Base-by-base conservation (phyloP, 2,113 vertebrate species). In the Hippocampus abdominalis region DNA sequence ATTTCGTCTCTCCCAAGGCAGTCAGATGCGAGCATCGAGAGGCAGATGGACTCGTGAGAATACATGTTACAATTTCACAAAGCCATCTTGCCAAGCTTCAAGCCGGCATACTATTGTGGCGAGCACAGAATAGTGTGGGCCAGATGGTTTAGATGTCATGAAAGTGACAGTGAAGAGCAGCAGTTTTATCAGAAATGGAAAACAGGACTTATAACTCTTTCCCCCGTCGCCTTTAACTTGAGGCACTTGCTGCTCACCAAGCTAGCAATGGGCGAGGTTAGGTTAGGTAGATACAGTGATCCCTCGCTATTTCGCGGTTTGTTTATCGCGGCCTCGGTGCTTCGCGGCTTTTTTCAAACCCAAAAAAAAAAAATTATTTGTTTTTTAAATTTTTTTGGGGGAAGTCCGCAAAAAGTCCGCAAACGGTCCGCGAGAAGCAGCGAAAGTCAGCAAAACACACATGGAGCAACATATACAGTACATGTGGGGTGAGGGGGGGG, bases 101-200 rank as follows among this genome's bases (percentile, higher is more conserved):
- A 54, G 57, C 27, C 57, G 27, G 7, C 32, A 60, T 32, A 60
- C 57, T 32, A 60, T 60, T 60, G 57, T 60, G 57, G 25, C 20
- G 27, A 27, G 57, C 25, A 32, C 25, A 60, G 15, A 60, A 32
- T 60, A 60, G 57, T 60, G 57, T 20, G 4, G 8, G 57, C 27
- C 57, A 60, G 57, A 60, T 60, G 57, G 57, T 60, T 60, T 60
- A 60, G 27, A 32, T 60, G 57, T 60, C 57, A 60, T 60, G 57
- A 36, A 59, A 60, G 57, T 60, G 27, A 60, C 27, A 32, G 57
- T 20, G 54, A 57, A n/a, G n/a, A 57, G 27, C 27, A 60, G 57
- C 16, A 60, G 57, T 60, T 32, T 20, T 60, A 29, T 36, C 57
- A 60, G 57, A 60, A 60, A 20, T 60, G 57, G 27, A 32, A 60